phyloP scores from a whole-genome alignment of 2,888 invertebrate species.

The Tiphia femorata region DNA sequence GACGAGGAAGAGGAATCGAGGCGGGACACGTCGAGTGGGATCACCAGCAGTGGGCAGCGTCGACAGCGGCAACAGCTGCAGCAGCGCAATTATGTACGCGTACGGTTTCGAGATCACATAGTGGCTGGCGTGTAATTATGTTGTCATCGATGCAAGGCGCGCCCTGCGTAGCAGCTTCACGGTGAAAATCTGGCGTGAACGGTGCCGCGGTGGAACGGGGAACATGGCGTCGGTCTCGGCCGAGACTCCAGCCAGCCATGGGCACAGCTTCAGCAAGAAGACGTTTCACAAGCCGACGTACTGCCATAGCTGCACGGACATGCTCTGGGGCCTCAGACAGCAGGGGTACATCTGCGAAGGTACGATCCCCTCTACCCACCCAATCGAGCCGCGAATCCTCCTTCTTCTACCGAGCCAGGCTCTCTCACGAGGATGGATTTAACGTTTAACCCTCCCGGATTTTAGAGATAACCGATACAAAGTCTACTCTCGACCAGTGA shows the following conservation, averaged over 20 bases:
- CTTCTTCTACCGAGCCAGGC: no score
- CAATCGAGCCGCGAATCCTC: no score
- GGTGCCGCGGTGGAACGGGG: conserved; percentile 73
- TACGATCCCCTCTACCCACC: conserved; percentile 66
- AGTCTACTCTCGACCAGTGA: no score
- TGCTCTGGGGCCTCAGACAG: conserved; percentile 99
- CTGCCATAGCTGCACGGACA: conserved; percentile 99
- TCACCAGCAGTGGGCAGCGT: conserved; percentile 11
- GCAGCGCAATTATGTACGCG: conserved; percentile 72
- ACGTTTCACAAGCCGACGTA: conserved; percentile 99
- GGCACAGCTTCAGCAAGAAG: conserved; percentile 99
- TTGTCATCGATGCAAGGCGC: conserved; percentile 55
- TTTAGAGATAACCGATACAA: no score
- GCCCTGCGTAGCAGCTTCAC: conserved; percentile 71
- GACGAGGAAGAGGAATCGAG: conserved; percentile 2
- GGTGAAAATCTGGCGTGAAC: conserved; percentile 76
- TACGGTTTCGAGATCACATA: conserved; percentile 73
- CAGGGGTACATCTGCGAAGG: conserved; percentile 99
- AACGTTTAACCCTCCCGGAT: no score
- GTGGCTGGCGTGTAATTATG: conserved; percentile 69
- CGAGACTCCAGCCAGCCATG: conserved; percentile 76
- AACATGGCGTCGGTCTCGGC: conserved; percentile 72
- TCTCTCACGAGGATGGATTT: no score
- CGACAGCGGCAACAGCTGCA: conserved; percentile 60
- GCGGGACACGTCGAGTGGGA: no score